phyloP scores from a whole-genome alignment of 2,888 invertebrate species.

The Pseudococcus jackbeardsleyi region DNA sequence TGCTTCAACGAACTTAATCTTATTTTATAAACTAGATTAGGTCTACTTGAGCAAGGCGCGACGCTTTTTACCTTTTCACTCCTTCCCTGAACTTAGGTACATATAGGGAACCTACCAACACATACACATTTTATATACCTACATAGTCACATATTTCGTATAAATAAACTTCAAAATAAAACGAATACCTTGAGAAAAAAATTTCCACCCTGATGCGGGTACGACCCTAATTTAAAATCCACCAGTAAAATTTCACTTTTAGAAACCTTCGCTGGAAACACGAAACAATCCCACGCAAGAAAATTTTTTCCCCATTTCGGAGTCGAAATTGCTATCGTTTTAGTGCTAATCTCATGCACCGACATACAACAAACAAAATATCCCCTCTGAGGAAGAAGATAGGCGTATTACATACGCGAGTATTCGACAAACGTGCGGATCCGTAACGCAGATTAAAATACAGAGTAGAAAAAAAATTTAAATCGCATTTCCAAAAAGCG shows the following conservation, averaged over 20 bases:
- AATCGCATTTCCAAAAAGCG: conserved; percentile 43
- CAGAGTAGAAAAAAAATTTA: conserved; percentile 16
- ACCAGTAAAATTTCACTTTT: neutral
- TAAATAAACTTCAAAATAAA: conserved; percentile 3
- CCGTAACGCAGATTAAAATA: conserved; percentile 32
- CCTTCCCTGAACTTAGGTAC: neutral
- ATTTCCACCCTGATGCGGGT: conserved; percentile 1
- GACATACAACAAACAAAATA: conserved; percentile 20
- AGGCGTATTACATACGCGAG: neutral
- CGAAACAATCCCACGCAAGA: neutral
- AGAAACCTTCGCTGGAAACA: neutral
- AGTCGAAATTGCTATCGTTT: conserved; percentile 8
- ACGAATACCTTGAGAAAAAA: neutral
- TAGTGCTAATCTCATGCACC: conserved; percentile 47
- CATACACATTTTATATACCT: neutral
- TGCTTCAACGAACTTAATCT: conserved; percentile 62
- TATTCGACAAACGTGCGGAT: neutral
- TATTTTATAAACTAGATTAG: conserved; percentile 61
- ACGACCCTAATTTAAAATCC: neutral
- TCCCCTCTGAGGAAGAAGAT: neutral
- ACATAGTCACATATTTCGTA: neutral
- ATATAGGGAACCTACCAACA: neutral
- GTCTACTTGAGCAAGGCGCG: conserved; percentile 38
- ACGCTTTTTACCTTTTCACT: conserved; percentile 8
- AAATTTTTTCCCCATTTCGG: neutral